Percentiles rank a stretch among this genome's conserved stretches.
Evolutionary conservation across 2,888 invertebrate species (phyloP).

Genomic region (Rhynchonema sp.): DNA sequence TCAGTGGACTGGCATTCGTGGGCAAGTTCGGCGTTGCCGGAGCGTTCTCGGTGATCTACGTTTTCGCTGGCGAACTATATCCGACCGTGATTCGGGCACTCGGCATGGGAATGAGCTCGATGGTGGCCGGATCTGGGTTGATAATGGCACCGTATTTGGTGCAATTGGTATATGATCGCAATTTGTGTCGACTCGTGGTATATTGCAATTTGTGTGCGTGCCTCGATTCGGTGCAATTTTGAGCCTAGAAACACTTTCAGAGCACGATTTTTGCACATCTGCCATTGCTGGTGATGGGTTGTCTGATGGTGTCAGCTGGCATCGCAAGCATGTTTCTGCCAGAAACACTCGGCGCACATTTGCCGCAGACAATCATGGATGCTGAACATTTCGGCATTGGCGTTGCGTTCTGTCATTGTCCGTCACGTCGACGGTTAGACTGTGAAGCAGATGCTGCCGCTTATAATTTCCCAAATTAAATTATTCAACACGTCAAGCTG

Average conservation of each 20-base stretch:
- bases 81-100: constrained; percentile 63
- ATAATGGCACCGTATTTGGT: constrained; percentile 74
- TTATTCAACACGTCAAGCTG: too few species aligned
- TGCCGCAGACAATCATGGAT: constrained; percentile 59
- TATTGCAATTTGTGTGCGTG: too few species aligned
- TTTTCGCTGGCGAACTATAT: constrained; percentile 63
- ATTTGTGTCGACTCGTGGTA: too few species aligned
- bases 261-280: constrained; percentile 25
- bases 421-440: not conserved
- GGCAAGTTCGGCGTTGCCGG: constrained; percentile 73
- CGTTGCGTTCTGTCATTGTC: constrained; percentile 4
- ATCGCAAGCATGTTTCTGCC: constrained; percentile 53
- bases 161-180: constrained; percentile 40
- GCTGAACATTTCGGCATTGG: constrained; percentile 44
- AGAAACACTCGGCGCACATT: constrained; percentile 54
- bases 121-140: constrained; percentile 61
- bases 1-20: constrained; percentile 47
- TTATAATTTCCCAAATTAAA: too few species aligned
- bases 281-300: constrained; percentile 60
- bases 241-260: not conserved
- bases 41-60: constrained; percentile 57
- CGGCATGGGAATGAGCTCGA: constrained; percentile 62
- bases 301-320: constrained; percentile 51
- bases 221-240: too few species aligned
- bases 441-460: too few species aligned